Conservation (phyloP, 2,797 vertebrate genomes). For the Gymnopithys bicolor region DNA sequence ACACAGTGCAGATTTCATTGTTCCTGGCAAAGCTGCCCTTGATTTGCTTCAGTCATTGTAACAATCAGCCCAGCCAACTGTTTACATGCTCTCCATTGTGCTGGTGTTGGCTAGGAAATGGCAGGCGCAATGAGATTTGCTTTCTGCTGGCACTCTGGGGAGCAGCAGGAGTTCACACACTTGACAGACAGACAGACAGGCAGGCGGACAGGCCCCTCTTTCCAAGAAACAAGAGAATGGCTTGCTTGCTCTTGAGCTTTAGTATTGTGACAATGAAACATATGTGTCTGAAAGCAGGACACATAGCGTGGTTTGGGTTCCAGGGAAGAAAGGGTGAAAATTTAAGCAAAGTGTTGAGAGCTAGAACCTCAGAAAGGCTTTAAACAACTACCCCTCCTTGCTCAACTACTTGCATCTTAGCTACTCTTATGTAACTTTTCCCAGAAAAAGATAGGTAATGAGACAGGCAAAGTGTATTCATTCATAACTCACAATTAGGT, state of each 20-base stretch:
- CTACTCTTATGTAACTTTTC: background rate
- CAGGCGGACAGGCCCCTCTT: constrained; percentile 28
- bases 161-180: constrained; percentile 38
- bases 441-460: background rate
- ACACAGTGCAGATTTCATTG: constrained; percentile 62
- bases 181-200: constrained; percentile 44
- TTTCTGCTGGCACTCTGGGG: constrained; percentile 42
- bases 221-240: constrained; percentile 57
- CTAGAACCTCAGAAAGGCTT: background rate
- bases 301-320: background rate
- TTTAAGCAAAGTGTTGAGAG: background rate
- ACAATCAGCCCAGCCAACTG: constrained; percentile 56
- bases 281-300: background rate
- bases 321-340: background rate
- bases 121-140: constrained; percentile 50
- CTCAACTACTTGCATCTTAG: background rate
- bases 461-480: background rate
- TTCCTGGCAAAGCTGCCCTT: constrained; percentile 45
- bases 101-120: constrained; percentile 66
- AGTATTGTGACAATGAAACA: background rate
- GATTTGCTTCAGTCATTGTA: constrained; percentile 47
- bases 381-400: background rate
- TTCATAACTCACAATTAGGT: background rate
- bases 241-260: background rate
- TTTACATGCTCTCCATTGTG: constrained; percentile 69